Evolutionary conservation across 2,113 vertebrate genomes (phyloP).

Genomic region (Hippopotamus amphibius): DNA sequence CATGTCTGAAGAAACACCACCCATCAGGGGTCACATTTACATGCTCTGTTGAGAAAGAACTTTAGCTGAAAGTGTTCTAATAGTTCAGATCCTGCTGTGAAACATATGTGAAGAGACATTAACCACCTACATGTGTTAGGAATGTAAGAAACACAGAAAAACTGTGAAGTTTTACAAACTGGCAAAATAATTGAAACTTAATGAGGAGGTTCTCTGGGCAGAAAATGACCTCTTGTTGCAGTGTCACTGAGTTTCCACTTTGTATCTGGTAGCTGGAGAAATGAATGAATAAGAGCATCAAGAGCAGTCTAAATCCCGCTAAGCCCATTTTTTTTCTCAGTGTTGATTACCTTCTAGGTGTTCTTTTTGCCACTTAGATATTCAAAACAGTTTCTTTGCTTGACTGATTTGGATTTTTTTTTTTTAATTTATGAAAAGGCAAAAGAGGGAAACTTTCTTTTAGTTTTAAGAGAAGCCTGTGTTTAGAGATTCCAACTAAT

Average conservation of each 20-base stretch:
- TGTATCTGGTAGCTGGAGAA: conserved; percentile 71
- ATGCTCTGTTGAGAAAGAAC: conserved; percentile 84
- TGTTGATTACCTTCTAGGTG: conserved; percentile 74
- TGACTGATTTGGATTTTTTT: conserved; percentile 25
- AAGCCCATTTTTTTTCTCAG: conserved; percentile 69
- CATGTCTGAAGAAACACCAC: conserved; percentile 77
- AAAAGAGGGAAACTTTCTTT: conserved; percentile 9
- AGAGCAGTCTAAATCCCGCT: conserved; percentile 67
- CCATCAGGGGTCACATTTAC: conserved; percentile 85
- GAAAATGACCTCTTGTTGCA: conserved; percentile 82
- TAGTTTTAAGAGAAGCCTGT: background rate
- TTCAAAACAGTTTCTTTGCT: conserved; percentile 70
- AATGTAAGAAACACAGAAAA: conserved; percentile 83
- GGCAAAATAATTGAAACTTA: conserved; percentile 87
- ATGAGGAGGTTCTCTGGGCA: conserved; percentile 80
- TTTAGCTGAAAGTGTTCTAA: conserved; percentile 82
- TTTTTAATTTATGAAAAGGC: conserved; percentile 45
- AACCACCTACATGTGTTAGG: conserved; percentile 85
- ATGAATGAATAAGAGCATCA: conserved; percentile 66
- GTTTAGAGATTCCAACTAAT: background rate
- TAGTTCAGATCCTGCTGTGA: conserved; percentile 86
- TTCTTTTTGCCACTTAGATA: conserved; percentile 57
- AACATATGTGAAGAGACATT: conserved; percentile 87
- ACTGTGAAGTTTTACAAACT: conserved; percentile 79
- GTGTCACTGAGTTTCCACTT: conserved; percentile 83